A percentile compares a stretch with the other conserved stretches of the same genome.
Evolutionary conservation across 2,113 vertebrate species (phyloP).

Genomic region (Varanus komodoensis): DNA sequence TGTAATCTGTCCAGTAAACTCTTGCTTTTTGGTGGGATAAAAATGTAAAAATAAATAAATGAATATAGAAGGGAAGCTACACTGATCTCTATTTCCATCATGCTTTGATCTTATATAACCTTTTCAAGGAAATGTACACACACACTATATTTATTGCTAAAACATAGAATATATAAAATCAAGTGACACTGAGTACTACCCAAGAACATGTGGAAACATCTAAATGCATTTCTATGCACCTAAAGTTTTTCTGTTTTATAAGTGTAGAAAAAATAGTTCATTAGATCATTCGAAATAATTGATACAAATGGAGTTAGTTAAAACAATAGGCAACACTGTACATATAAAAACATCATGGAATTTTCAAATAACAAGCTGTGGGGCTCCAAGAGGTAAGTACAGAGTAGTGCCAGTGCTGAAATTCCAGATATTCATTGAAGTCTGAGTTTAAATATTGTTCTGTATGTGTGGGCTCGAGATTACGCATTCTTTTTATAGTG

Average conservation of each 20-base stretch:
- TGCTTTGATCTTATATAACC: too few species aligned
- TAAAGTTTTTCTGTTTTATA: not conserved
- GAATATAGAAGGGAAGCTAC: too few species aligned
- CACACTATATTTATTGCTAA: too few species aligned
- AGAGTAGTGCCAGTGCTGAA: not conserved
- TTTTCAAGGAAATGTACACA: too few species aligned
- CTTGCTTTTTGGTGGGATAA: too few species aligned
- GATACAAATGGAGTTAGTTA: not conserved
- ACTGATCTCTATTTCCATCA: too few species aligned
- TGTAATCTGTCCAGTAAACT: too few species aligned
- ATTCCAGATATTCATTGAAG: not conserved
- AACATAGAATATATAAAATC: too few species aligned
- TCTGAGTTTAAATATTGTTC: not conserved
- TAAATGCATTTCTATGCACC: not conserved
- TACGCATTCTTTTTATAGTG: not conserved
- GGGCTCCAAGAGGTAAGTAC: not conserved
- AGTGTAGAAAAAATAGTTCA: conserved; percentile 4
- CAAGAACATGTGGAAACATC: too few species aligned
- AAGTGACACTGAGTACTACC: too few species aligned
- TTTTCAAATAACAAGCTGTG: not conserved
- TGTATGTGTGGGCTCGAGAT: not conserved
- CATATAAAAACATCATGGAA: not conserved
- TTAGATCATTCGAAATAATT: conserved; percentile 13
- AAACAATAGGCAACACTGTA: not conserved
- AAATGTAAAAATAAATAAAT: too few species aligned